A percentile compares a stretch with the other conserved stretches of the same genome.
Conservation (phyloP, 2,888 invertebrate genomes). For the Thera britannica region DNA sequence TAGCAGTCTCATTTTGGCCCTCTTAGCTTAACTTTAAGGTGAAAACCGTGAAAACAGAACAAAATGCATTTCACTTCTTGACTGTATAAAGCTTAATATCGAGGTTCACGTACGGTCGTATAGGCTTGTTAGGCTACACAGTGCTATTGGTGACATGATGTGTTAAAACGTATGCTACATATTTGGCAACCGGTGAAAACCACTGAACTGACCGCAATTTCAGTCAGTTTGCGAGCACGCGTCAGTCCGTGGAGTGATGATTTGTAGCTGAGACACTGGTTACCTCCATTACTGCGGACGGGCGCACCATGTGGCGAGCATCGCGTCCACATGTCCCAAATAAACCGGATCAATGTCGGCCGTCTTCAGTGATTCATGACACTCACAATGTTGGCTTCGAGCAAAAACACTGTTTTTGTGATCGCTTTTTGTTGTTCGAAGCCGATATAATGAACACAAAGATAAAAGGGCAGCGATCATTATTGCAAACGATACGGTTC, state of each 20-base stretch:
- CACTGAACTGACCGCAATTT: constrained; percentile 1
- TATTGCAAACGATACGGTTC: constrained; percentile 11
- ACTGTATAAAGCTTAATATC: background rate
- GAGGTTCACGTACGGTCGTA: background rate
- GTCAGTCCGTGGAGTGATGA: constrained; percentile 1
- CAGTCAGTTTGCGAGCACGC: background rate
- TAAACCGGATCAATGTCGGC: constrained; percentile 63
- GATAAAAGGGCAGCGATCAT: constrained; percentile 11
- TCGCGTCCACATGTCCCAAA: constrained; percentile 57
- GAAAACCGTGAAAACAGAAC: no score
- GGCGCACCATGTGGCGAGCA: constrained; percentile 45
- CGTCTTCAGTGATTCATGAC: constrained; percentile 36
- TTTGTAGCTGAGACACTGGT: constrained; percentile 20
- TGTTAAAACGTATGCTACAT: background rate
- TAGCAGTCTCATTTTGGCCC: no score
- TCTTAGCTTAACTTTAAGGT: no score
- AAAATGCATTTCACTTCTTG: background rate
- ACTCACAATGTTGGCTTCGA: constrained; percentile 20
- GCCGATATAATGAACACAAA: constrained; percentile 6
- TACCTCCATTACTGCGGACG: constrained; percentile 26
- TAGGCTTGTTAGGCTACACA: background rate
- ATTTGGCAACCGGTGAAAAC: background rate
- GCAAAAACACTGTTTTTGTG: constrained; percentile 21
- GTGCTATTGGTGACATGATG: background rate
- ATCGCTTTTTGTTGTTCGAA: constrained; percentile 22